These are phyloP conservation scores for Pyrochroa serraticornis DNA, from an alignment of 2,888 invertebrate genomes.

Conservation along the genomic window DNA sequence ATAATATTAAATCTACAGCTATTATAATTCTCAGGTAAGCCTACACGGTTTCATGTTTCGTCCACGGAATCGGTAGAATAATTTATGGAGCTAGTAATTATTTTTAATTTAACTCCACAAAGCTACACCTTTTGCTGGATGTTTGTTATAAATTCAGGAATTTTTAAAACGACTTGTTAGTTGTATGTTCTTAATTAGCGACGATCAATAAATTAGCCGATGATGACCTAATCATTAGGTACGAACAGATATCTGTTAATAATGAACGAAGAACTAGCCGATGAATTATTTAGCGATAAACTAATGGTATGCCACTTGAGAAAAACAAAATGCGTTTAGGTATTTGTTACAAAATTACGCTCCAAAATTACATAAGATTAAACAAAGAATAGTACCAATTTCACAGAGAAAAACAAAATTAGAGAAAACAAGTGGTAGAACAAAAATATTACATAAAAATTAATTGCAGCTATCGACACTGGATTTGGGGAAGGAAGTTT, in stretches of 20 bases:
- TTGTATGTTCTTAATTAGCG: neutral
- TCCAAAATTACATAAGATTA: no score
- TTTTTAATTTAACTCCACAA: slow-evolving; percentile 1
- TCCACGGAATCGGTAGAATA: neutral
- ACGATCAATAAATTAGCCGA: neutral
- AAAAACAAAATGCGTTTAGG: no score
- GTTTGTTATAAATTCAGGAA: neutral
- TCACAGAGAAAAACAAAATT: no score
- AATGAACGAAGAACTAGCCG: no score
- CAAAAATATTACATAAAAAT: no score
- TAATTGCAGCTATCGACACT: no score
- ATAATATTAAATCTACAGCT: neutral
- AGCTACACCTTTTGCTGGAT: neutral
- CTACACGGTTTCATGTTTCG: slow-evolving; percentile 5
- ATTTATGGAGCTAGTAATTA: slow-evolving; percentile 5
- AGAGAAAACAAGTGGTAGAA: no score
- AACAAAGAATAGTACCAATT: no score
- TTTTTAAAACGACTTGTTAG: neutral
- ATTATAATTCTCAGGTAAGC: slow-evolving; percentile 9
- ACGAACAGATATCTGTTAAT: neutral
- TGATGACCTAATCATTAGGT: slow-evolving; percentile 3
- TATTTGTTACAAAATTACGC: no score
- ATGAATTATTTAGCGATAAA: no score
- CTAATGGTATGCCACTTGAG: no score
- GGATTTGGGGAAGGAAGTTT: no score